Evolutionary conservation across 2,888 invertebrate genomes (phyloP).

Genomic region (Idaea biselata): DNA sequence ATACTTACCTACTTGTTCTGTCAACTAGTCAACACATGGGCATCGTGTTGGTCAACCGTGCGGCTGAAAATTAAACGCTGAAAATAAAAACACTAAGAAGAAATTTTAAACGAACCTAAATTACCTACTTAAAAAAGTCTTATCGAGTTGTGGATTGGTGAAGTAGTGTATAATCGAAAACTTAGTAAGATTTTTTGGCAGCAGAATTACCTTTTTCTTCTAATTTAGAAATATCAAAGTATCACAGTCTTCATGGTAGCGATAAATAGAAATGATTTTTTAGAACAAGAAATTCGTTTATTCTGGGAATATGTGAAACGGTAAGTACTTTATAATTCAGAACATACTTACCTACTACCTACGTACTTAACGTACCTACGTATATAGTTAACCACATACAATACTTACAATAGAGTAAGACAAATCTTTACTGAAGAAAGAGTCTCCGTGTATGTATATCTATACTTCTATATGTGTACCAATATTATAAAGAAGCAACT

Average conservation of each 20-base stretch:
- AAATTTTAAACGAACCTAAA: too few relatives aligned
- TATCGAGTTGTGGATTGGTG: not conserved
- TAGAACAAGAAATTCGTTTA: slow-evolving; percentile 65
- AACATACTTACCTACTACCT: not conserved
- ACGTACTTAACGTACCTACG: too few relatives aligned
- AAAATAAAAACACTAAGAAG: too few relatives aligned
- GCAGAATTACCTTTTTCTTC: not conserved
- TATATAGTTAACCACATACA: too few relatives aligned
- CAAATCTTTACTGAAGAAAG: too few relatives aligned
- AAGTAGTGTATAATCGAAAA: not conserved
- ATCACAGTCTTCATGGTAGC: slow-evolving; percentile 26
- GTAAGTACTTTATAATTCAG: slow-evolving; percentile 42
- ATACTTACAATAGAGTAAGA: too few relatives aligned
- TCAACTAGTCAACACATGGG: slow-evolving; percentile 46
- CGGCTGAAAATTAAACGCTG: too few relatives aligned
- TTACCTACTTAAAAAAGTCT: too few relatives aligned
- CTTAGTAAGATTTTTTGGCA: not conserved
- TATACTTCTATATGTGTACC: too few relatives aligned
- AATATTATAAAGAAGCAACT: too few relatives aligned
- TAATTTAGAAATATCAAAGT: not conserved
- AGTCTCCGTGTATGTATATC: too few relatives aligned
- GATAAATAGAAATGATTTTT: slow-evolving; percentile 47
- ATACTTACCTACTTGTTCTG: slow-evolving; percentile 43
- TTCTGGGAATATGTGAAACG: slow-evolving; percentile 76
- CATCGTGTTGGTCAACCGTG: slow-evolving; percentile 40